Conservation (phyloP, 2,797 vertebrate species). For the Champsocephalus esox region DNA sequence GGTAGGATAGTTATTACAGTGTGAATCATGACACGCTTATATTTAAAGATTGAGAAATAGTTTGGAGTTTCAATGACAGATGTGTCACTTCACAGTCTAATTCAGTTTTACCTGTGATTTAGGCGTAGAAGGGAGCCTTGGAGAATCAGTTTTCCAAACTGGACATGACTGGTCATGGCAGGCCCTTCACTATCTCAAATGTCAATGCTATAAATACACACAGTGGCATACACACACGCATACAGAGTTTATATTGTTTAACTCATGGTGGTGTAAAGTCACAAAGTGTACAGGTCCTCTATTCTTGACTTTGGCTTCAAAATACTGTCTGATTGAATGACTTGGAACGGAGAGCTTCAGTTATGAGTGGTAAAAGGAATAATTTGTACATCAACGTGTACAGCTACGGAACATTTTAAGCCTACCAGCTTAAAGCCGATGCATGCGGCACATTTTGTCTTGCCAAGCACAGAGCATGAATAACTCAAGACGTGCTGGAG, state of each 20-base stretch:
- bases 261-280: slow-evolving; percentile 2
- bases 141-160: slow-evolving; percentile 44
- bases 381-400: slow-evolving; percentile 36
- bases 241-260: slow-evolving; percentile 48
- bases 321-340: slow-evolving; percentile 26
- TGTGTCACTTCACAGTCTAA: neutral
- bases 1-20: slow-evolving; percentile 19
- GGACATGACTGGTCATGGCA: slow-evolving; percentile 31
- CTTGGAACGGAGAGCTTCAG: slow-evolving; percentile 4
- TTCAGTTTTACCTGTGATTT: slow-evolving; percentile 12
- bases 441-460: slow-evolving; percentile 31
- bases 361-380: slow-evolving; percentile 41
- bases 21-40: neutral
- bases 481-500: slow-evolving; percentile 43
- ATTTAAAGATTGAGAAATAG: neutral
- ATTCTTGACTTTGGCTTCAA: neutral
- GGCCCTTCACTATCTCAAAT: slow-evolving; percentile 53
- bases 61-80: neutral
- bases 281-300: neutral
- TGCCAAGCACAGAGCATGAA: slow-evolving; percentile 48
- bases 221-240: slow-evolving; percentile 1
- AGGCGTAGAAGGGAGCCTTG: slow-evolving; percentile 37
- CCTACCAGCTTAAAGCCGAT: slow-evolving; percentile 14
- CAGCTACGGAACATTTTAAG: slow-evolving; percentile 28
- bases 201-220: slow-evolving; percentile 68